phyloP scores from a whole-genome alignment of 2,113 vertebrate species.

The Megaceryle maxima region DNA sequence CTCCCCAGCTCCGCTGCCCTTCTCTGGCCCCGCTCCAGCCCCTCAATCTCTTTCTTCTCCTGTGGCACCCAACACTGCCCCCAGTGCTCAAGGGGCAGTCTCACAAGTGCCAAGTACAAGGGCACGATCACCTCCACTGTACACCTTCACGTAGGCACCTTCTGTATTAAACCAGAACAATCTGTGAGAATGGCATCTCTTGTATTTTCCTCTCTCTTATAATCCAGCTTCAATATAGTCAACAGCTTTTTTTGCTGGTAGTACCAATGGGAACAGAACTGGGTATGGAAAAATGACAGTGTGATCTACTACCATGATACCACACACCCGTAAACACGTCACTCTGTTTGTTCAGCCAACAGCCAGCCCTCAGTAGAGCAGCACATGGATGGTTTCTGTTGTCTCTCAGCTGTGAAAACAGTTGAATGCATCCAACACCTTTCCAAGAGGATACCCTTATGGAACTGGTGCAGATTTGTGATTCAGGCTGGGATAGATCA shows the following conservation, averaged over 20 bases:
- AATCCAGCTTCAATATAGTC: not conserved
- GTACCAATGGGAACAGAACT: not conserved
- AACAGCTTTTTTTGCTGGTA: not conserved
- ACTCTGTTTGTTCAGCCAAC: not conserved
- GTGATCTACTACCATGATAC: not conserved
- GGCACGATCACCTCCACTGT: too few species aligned
- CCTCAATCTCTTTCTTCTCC: too few species aligned
- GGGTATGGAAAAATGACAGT: too few species aligned
- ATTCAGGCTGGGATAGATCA: not conserved
- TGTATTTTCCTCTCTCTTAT: not conserved
- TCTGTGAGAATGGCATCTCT: not conserved
- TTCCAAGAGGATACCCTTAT: not conserved
- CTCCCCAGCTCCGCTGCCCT: too few species aligned
- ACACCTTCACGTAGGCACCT: not conserved
- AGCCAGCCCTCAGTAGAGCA: not conserved
- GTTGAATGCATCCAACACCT: accelerated
- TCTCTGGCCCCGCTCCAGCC: too few species aligned
- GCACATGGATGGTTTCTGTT: not conserved
- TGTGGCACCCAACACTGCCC: too few species aligned
- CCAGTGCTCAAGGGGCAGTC: too few species aligned
- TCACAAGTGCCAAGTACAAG: too few species aligned
- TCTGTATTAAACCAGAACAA: not conserved
- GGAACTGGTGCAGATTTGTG: not conserved
- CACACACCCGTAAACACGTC: not conserved
- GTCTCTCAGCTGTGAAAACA: not conserved